Percentiles rank a stretch among this genome's conserved stretches.
These are phyloP conservation scores for Chamaetylas fuelleborni DNA, from an alignment of 2,113 vertebrate genomes.

Conservation along the genomic window DNA sequence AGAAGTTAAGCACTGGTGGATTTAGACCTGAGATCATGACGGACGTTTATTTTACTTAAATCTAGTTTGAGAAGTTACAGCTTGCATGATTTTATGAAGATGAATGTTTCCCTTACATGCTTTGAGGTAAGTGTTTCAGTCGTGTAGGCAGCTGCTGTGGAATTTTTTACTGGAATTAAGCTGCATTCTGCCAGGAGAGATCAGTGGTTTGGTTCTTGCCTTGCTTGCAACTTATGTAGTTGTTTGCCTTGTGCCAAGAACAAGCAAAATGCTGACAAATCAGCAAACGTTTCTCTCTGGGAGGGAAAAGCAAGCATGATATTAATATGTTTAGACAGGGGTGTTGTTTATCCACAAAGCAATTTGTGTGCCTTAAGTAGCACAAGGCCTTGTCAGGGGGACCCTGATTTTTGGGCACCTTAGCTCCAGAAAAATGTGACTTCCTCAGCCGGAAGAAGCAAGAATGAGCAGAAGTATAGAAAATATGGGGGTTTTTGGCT, in stretches of 20 bases:
- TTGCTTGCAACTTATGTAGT: background rate
- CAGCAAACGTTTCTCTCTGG: background rate
- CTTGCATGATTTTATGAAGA: background rate
- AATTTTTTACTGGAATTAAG: conserved; percentile 17
- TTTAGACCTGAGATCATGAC: too few relatives aligned
- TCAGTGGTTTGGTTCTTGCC: background rate
- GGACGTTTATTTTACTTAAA: conserved; percentile 40
- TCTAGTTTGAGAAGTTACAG: background rate
- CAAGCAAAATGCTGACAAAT: conserved; percentile 24
- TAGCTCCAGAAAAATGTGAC: background rate
- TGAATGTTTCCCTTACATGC: background rate
- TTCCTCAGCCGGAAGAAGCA: background rate
- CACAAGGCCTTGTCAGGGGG: background rate
- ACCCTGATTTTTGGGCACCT: background rate
- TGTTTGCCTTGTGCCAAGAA: conserved; percentile 5
- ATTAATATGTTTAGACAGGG: conserved; percentile 3
- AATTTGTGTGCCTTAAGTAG: background rate
- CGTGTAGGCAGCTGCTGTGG: background rate
- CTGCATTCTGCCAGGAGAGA: background rate
- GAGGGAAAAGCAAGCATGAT: background rate
- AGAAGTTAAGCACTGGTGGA: too few relatives aligned
- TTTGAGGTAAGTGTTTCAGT: conserved; percentile 16
- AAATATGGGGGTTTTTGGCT: background rate
- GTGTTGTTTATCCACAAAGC: background rate
- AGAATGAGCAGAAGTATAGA: background rate